These are phyloP conservation scores for Amorpha juglandis DNA, from an alignment of 2,888 invertebrate species.

Conservation along the genomic window DNA sequence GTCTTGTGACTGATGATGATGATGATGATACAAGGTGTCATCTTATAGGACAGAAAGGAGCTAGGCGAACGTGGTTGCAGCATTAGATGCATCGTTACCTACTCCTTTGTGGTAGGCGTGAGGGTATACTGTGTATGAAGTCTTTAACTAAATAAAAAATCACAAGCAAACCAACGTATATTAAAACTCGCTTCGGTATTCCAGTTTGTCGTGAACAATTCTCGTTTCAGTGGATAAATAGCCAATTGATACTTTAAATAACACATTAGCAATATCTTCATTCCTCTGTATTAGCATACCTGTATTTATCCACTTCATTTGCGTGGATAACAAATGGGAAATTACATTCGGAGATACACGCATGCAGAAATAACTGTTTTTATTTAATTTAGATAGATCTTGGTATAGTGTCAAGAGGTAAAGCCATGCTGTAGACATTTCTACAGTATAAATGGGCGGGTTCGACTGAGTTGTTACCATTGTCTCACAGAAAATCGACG, in stretches of 20 bases:
- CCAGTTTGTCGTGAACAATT: slow-evolving; percentile 17
- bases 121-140: no score
- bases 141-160: background rate
- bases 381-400: background rate
- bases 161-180: background rate
- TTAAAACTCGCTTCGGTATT: background rate
- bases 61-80: no score
- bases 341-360: slow-evolving; percentile 11
- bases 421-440: no score
- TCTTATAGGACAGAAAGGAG: no score
- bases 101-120: no score
- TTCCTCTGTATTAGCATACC: slow-evolving; percentile 8
- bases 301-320: slow-evolving; percentile 2
- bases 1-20: no score
- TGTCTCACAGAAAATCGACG: no score
- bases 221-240: slow-evolving; percentile 3
- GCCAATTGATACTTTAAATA: slow-evolving; percentile 15
- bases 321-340: slow-evolving; percentile 4
- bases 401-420: background rate
- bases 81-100: no score
- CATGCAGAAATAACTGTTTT: background rate
- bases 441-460: no score
- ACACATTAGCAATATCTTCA: slow-evolving; percentile 23
- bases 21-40: no score
- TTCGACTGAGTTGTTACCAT: background rate